Evolutionary conservation across 1,140 invertebrate genomes (phyloP), one percentile per base, ranked within the genome.

Genomic region (Bombus haemorrhoidalis): DNA sequence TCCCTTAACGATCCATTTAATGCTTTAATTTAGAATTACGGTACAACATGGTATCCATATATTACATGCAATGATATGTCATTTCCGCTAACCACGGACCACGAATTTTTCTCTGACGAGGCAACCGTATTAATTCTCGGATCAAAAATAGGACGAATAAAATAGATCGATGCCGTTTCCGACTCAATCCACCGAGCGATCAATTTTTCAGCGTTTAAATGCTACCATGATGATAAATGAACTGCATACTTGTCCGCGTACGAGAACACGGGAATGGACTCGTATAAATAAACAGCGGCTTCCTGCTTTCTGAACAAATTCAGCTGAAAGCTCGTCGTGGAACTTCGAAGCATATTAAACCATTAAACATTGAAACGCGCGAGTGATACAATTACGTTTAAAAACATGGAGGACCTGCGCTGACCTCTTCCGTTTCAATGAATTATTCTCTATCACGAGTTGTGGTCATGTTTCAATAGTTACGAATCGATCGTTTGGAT

Each of bases 181-280:
- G 32, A 34, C 32, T 43, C 43, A 39, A 34, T 68, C 69, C 32
- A 10, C 22, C 43, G 22, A 53, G 8, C 43, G 64, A 22, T n/a
- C 62, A 83, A 78, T 71, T 78, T 83, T 78, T 34, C 82, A 68
- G 1, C 75, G 82, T 53, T 84, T 84, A 37, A 79, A 72, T 34
- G 53, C 53, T 13, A 47, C n/a, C 64, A 37, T 28, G 41, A 28
- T 37, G 64, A 57, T 62, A 57, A 84, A 71, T 37, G 82, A 69
- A 83, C 64, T 69, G 10, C 10, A 43, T 34, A 47, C 34, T 41
- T 53, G 57, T 37, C 39, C 25, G 47, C 18, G 41, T n/a, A 41
- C 74, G 22, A 37, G 15, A 59, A 59, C 15, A 59, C 3, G 10
- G 34, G 25, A 10, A 18, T 28, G 12, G 22, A 22, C 9, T 57